Conservation (phyloP, 2,797 vertebrate species). For the Phyllotis vaccarum region DNA sequence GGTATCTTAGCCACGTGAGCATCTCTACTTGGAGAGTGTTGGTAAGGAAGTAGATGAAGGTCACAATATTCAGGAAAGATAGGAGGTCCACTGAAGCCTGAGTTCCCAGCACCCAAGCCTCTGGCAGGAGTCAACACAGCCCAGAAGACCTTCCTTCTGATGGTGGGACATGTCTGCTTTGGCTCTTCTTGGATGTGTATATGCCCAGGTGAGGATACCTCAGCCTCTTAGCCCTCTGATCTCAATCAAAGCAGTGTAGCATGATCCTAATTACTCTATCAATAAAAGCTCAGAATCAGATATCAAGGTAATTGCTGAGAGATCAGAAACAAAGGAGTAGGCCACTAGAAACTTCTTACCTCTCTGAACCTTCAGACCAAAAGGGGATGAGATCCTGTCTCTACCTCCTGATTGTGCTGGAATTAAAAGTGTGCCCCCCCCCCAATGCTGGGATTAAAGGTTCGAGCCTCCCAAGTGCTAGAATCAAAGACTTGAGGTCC, state of each 20-base stretch:
- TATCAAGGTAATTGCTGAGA: no score
- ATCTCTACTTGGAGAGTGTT: not conserved
- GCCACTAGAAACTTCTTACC: no score
- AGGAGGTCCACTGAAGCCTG: not conserved
- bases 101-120: not conserved
- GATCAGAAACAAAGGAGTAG: no score
- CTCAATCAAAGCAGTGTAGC: not conserved
- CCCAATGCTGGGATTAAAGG: no score
- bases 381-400: no score
- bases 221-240: not conserved
- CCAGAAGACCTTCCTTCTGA: not conserved
- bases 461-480: no score
- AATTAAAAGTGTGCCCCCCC: no score
- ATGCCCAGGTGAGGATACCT: not conserved
- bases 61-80: not conserved
- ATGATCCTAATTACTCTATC: no score
- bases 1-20: not conserved
- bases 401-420: no score
- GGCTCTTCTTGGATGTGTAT: not conserved
- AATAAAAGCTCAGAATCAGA: no score
- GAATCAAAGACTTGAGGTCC: no score
- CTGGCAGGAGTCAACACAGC: not conserved
- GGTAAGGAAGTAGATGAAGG: not conserved
- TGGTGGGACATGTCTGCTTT: not conserved
- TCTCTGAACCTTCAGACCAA: no score